These are phyloP conservation scores for Campylorhamphus procurvoides DNA, from an alignment of 2,113 vertebrate species.

Conservation along the genomic window DNA sequence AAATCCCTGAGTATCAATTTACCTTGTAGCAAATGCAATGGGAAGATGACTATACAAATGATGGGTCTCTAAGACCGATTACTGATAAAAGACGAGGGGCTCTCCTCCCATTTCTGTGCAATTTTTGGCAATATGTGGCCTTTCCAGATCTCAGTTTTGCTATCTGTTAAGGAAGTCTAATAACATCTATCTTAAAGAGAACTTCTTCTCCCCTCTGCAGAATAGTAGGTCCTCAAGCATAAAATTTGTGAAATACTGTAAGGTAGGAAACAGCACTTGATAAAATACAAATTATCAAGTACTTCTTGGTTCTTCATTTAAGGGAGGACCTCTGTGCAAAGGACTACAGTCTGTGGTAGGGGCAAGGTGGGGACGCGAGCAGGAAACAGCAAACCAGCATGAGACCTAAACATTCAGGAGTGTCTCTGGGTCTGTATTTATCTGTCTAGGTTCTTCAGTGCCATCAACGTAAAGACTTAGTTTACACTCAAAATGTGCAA, in stretches of 20 bases:
- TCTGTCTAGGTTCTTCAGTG: neutral
- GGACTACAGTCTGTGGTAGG: neutral
- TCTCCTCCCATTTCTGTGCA: neutral
- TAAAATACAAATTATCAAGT: neutral
- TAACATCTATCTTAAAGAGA: neutral
- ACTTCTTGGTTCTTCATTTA: neutral
- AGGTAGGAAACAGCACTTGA: neutral
- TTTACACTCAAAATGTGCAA: neutral
- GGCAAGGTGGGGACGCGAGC: neutral
- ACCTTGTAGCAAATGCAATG: neutral
- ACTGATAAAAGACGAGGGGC: neutral
- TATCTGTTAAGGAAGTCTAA: neutral
- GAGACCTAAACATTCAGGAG: neutral
- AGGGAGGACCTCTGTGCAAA: neutral
- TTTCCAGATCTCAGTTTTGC: neutral
- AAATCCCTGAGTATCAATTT: neutral
- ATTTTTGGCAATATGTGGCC: neutral
- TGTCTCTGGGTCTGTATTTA: neutral
- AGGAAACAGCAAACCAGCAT: neutral
- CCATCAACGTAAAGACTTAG: neutral
- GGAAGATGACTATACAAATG: neutral
- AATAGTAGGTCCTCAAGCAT: neutral
- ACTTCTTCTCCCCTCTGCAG: neutral
- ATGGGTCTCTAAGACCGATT: neutral
- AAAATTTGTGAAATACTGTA: neutral